Evolutionary conservation across 2,797 vertebrate species (phyloP).

Genomic region (Thripadectes ignobilis): DNA sequence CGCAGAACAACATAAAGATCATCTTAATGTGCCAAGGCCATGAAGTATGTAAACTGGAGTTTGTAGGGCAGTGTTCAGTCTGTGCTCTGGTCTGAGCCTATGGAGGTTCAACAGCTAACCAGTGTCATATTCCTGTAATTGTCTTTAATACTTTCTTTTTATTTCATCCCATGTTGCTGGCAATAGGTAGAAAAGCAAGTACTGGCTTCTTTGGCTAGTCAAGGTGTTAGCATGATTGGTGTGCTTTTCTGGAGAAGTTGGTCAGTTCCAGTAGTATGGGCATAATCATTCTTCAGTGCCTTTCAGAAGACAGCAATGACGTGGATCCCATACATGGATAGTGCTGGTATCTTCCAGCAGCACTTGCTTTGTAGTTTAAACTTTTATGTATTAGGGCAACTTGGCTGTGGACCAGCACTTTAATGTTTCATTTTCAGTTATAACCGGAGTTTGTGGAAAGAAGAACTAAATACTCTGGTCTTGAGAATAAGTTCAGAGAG

Average conservation of each 20-base stretch:
- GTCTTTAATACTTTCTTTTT: neutral
- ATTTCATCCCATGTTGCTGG: neutral
- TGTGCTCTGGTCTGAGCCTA: neutral
- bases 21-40: neutral
- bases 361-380: slow-evolving; percentile 8
- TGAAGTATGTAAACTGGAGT: neutral
- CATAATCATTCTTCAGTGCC: neutral
- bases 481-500: slow-evolving; percentile 19
- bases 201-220: neutral
- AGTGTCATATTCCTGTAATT: neutral
- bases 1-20: neutral
- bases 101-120: neutral
- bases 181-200: neutral
- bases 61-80: neutral
- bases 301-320: neutral
- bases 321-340: neutral
- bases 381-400: neutral
- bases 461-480: slow-evolving; percentile 1
- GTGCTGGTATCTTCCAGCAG: neutral
- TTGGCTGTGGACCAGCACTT: slow-evolving; percentile 35
- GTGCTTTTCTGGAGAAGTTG: neutral
- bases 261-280: neutral
- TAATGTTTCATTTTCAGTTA: slow-evolving; percentile 26
- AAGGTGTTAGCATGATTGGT: neutral
- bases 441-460: slow-evolving; percentile 22